A percentile compares a stretch with the other conserved stretches of the same genome.
phyloP scores from a whole-genome alignment of 2,888 invertebrate species.

The Terebella lapidaria region DNA sequence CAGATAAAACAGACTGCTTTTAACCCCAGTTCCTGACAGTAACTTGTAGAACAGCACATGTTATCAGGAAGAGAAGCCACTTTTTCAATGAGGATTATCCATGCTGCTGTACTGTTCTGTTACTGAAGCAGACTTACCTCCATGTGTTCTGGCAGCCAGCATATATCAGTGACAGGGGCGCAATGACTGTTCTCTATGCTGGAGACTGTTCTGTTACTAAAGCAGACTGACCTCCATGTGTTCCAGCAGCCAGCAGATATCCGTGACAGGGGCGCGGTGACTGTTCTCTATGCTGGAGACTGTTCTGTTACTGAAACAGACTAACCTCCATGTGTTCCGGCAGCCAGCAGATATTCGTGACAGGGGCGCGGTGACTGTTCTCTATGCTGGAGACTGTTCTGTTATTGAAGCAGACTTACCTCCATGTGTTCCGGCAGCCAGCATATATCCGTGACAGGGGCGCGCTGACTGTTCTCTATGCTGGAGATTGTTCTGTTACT shows the following conservation, averaged over 20 bases:
- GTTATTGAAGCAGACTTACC: constrained; percentile 28
- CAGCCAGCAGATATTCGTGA: constrained; percentile 52
- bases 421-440: constrained; percentile 54
- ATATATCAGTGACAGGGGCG: constrained; percentile 48
- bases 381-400: constrained; percentile 54
- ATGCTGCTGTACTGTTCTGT: background rate
- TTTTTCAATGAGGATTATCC: background rate
- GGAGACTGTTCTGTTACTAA: constrained; percentile 49
- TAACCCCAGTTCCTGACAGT: no score
- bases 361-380: constrained; percentile 46
- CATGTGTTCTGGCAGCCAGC: constrained; percentile 53
- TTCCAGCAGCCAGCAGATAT: constrained; percentile 52
- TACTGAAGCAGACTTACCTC: constrained; percentile 31
- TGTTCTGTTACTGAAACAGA: constrained; percentile 49
- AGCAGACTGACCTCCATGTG: constrained; percentile 43
- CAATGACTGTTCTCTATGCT: constrained; percentile 52
- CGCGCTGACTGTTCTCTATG: constrained; percentile 50
- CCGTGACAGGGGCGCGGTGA: constrained; percentile 49
- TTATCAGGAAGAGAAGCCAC: background rate
- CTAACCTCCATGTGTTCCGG: constrained; percentile 51
- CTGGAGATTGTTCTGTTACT: constrained; percentile 53
- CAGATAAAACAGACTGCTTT: background rate
- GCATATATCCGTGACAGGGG: constrained; percentile 48
- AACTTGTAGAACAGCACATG: background rate
- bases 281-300: constrained; percentile 52